A percentile compares a stretch with the other conserved stretches of the same genome.
Conservation (phyloP, 2,113 vertebrate genomes). For the Synodontis membranacea region DNA sequence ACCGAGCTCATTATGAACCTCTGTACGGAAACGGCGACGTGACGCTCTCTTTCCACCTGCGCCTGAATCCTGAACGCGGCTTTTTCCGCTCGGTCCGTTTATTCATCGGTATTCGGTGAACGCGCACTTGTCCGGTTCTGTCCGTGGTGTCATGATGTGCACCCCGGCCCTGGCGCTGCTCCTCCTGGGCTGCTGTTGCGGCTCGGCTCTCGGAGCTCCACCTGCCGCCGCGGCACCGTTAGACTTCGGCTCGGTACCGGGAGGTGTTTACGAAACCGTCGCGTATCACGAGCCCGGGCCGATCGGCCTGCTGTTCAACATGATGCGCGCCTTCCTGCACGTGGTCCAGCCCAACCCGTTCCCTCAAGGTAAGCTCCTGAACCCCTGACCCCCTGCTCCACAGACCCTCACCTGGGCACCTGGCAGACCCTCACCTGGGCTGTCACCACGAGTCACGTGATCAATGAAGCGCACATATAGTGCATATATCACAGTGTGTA, state of each 20-base stretch:
- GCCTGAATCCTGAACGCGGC: neutral
- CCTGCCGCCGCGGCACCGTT: slow-evolving; percentile 66
- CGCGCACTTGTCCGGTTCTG: slow-evolving; percentile 40
- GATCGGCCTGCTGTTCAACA: slow-evolving; percentile 82
- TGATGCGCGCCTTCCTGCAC: slow-evolving; percentile 82
- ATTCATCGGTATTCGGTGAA: neutral
- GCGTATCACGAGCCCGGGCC: slow-evolving; percentile 80
- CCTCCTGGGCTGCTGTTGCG: neutral
- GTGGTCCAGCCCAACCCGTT: slow-evolving; percentile 88
- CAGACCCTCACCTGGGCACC: neutral
- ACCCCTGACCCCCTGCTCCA: neutral
- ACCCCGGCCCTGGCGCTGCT: slow-evolving; percentile 48
- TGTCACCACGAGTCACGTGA: neutral
- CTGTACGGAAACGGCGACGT: slow-evolving; percentile 60
- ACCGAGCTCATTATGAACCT: slow-evolving; percentile 57
- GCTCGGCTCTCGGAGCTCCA: slow-evolving; percentile 47
- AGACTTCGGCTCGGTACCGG: slow-evolving; percentile 85
- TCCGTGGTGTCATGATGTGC: slow-evolving; percentile 76
- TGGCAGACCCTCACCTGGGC: neutral
- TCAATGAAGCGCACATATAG: neutral
- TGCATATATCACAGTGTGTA: neutral
- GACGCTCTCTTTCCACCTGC: neutral
- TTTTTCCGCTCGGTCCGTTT: neutral
- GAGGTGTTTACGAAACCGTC: slow-evolving; percentile 81
- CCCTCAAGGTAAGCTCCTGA: slow-evolving; percentile 83